Percentiles rank a stretch among this genome's conserved stretches.
These are phyloP conservation scores for Scomber colias DNA, from an alignment of 2,113 vertebrate species.

Conservation along the genomic window DNA sequence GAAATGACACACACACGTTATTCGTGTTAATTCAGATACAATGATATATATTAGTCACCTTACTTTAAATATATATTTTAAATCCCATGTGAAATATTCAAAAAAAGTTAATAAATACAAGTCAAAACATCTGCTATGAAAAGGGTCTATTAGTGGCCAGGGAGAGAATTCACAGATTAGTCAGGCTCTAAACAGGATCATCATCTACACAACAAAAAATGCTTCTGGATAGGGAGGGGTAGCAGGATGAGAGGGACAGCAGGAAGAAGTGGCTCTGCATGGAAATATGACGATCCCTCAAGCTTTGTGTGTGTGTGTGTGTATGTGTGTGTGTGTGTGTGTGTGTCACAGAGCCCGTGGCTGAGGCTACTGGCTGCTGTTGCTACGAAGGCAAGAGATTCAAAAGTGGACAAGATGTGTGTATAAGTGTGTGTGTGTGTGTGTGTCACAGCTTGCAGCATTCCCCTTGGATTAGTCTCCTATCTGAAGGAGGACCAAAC, in stretches of 20 bases:
- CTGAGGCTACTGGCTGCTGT: conserved; percentile 64
- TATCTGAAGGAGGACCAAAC: conserved; percentile 85
- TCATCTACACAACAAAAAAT: conserved; percentile 24
- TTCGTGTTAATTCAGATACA: conserved; percentile 1
- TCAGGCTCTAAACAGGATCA: conserved; percentile 6
- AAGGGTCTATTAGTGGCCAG: background rate
- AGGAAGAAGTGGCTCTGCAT: conserved; percentile 59
- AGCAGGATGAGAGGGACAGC: conserved; percentile 29
- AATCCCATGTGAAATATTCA: background rate
- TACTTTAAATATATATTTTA: too few species aligned
- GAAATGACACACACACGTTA: conserved; percentile 41
- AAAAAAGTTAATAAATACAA: background rate
- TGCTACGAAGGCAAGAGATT: conserved; percentile 62
- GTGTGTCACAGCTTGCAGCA: conserved; percentile 73
- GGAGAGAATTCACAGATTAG: background rate
- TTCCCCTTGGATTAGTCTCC: conserved; percentile 83
- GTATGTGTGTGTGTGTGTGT: conserved; percentile 26
- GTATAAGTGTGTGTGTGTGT: conserved; percentile 34
- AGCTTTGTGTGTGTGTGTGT: conserved; percentile 55
- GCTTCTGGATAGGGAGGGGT: conserved; percentile 17
- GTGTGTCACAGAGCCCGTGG: conserved; percentile 43
- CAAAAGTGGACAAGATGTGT: conserved; percentile 66
- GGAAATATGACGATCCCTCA: conserved; percentile 76
- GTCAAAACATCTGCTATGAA: background rate
- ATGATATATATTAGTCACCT: background rate